Percentiles rank a stretch among this genome's conserved stretches.
Evolutionary conservation across 2,888 invertebrate genomes (phyloP).

Genomic region (Amphimallon solstitiale): DNA sequence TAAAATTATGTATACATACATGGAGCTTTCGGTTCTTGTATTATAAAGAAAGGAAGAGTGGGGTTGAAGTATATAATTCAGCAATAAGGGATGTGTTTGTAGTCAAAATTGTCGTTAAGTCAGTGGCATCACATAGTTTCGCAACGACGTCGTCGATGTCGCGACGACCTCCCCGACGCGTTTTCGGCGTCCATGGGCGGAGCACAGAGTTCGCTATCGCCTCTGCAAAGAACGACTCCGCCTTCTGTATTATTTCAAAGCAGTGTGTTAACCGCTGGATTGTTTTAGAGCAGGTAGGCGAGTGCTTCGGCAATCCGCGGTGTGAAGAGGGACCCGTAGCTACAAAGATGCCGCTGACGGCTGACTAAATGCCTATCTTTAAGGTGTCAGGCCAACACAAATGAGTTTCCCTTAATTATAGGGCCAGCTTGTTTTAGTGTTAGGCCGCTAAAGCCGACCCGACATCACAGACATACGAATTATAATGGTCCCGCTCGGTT

Average conservation of each 20-base stretch:
- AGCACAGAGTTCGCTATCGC: conserved; percentile 56
- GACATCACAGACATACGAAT: conserved; percentile 45
- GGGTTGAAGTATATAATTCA: too few relatives aligned
- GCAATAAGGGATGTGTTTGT: too few relatives aligned
- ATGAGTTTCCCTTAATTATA: conserved; percentile 65
- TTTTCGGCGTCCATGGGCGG: conserved; percentile 50
- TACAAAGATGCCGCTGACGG: conserved; percentile 64
- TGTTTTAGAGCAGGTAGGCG: conserved; percentile 61
- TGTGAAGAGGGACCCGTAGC: conserved; percentile 53
- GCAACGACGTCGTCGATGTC: conserved; percentile 16
- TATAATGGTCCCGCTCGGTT: conserved; percentile 2
- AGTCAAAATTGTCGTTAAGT: not conserved
- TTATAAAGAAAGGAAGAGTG: too few relatives aligned
- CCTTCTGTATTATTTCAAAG: conserved; percentile 59
- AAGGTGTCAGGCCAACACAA: conserved; percentile 65
- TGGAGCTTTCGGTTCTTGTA: too few relatives aligned
- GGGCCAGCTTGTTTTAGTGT: conserved; percentile 62
- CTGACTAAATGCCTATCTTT: conserved; percentile 66
- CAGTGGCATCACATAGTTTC: not conserved
- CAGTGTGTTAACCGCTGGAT: conserved; percentile 63
- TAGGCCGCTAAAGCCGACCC: conserved; percentile 56
- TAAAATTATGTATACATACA: too few relatives aligned
- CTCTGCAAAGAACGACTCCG: conserved; percentile 59
- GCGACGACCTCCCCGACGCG: conserved; percentile 50
- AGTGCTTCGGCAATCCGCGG: conserved; percentile 66